These are phyloP conservation scores for Rhyacophila evoluta DNA, from an alignment of 2,888 invertebrate genomes.

Conservation along the genomic window DNA sequence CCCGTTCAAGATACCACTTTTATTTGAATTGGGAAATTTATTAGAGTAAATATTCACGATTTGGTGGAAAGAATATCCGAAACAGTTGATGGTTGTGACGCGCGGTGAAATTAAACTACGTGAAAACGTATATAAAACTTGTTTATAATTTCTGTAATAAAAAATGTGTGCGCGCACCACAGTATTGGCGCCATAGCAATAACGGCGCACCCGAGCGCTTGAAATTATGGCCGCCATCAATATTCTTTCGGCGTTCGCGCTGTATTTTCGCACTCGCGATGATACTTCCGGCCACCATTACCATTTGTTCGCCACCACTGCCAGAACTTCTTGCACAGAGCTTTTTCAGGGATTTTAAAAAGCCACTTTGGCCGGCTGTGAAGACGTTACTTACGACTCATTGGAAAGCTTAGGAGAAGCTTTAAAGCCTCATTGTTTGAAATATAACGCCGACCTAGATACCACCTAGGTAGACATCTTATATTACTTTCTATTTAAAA, in stretches of 20 bases:
- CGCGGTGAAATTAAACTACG: too few species aligned
- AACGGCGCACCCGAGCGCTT: neutral
- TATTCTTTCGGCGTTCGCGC: slow-evolving; percentile 26
- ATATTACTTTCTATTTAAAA: too few species aligned
- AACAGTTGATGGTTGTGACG: too few species aligned
- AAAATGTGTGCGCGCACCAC: neutral
- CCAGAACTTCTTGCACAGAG: too few species aligned
- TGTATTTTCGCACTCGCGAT: slow-evolving; percentile 30
- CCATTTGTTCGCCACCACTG: slow-evolving; percentile 25
- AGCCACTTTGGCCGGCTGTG: neutral
- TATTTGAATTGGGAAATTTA: too few species aligned
- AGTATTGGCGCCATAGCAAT: neutral
- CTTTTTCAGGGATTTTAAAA: neutral
- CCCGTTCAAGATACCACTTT: too few species aligned
- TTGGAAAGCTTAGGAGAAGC: neutral
- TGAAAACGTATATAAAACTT: too few species aligned
- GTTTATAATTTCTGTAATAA: too few species aligned
- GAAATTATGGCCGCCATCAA: slow-evolving; percentile 25
- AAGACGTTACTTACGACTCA: neutral
- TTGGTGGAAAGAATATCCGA: too few species aligned
- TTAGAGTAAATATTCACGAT: too few species aligned
- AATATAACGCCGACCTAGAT: neutral
- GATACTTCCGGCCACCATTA: slow-evolving; percentile 3
- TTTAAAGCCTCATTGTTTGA: neutral
- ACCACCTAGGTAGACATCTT: too few species aligned